Evolutionary conservation across 1,140 invertebrate genomes (phyloP).

Genomic region (Drosophila gunungcola): DNA sequence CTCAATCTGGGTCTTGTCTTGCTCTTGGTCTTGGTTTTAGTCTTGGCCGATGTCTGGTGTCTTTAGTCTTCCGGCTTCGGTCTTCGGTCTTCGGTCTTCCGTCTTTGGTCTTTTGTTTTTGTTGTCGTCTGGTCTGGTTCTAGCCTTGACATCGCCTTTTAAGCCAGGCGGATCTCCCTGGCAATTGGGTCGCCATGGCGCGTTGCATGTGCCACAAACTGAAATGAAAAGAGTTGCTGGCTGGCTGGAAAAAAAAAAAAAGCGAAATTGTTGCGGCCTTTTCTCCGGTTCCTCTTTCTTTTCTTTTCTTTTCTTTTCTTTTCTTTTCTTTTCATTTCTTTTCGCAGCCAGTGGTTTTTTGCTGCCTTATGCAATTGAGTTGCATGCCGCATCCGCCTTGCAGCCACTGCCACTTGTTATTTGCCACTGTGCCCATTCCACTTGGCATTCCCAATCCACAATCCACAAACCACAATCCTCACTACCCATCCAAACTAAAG

Average conservation of each 20-base stretch:
- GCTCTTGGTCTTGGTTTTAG: conserved; percentile 18
- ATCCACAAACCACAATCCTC: too few species aligned
- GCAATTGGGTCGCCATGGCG: conserved; percentile 64
- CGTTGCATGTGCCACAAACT: conserved; percentile 25
- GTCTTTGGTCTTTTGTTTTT: conserved; percentile 2
- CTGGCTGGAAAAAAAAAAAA: conserved; percentile 60
- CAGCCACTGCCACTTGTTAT: conserved; percentile 35
- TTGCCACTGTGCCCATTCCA: conserved; percentile 64
- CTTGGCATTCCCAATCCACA: conserved; percentile 21
- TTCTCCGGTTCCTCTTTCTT: conserved; percentile 21
- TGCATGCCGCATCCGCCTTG: conserved; percentile 67
- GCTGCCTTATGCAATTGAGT: conserved; percentile 76
- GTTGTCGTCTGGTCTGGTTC: conserved; percentile 38
- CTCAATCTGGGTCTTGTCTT: conserved; percentile 32
- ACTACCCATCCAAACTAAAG: conserved; percentile 2
- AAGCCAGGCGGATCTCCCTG: conserved; percentile 64
- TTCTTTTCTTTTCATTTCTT: conserved; percentile 11
- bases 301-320: conserved; percentile 5
- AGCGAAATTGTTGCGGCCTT: conserved; percentile 75
- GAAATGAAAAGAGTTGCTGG: conserved; percentile 10
- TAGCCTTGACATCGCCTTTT: conserved; percentile 71
- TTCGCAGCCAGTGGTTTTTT: conserved; percentile 11
- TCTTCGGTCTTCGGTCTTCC: conserved; percentile 1
- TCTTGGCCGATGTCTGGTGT: conserved; percentile 3
- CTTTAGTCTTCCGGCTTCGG: not conserved